Percentiles rank a stretch among this genome's conserved stretches.
Conservation (phyloP, 2,797 vertebrate species). For the Coreius guichenoti region DNA sequence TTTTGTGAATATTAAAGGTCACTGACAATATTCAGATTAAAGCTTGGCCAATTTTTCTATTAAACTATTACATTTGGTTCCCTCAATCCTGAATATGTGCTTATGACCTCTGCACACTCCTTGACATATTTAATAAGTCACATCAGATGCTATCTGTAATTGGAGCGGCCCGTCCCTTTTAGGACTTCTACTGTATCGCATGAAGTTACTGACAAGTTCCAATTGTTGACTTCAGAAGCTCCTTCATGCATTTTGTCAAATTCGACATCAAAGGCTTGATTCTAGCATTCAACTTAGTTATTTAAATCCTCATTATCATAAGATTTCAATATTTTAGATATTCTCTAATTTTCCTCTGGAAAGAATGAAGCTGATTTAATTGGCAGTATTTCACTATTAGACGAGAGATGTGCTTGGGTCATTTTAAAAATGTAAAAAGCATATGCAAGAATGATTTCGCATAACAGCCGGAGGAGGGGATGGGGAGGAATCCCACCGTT, state of each 20-base stretch:
- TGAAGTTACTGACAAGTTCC: slow-evolving; percentile 26
- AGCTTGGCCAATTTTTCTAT: slow-evolving; percentile 31
- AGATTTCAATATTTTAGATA: slow-evolving; percentile 62
- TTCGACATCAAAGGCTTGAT: slow-evolving; percentile 62
- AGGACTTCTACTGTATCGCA: neutral
- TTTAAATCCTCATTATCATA: slow-evolving; percentile 58
- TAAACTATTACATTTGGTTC: slow-evolving; percentile 27
- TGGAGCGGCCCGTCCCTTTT: neutral
- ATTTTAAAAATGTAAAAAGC: slow-evolving; percentile 62
- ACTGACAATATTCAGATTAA: slow-evolving; percentile 45
- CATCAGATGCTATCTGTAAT: slow-evolving; percentile 32
- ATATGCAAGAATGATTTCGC: slow-evolving; percentile 49
- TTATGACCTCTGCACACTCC: neutral
- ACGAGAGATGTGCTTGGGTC: slow-evolving; percentile 55
- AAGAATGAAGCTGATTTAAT: slow-evolving; percentile 59
- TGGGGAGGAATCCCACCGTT: slow-evolving; percentile 42
- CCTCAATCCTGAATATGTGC: neutral
- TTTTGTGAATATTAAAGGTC: slow-evolving; percentile 41
- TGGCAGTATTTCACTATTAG: slow-evolving; percentile 55
- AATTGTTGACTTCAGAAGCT: slow-evolving; percentile 29
- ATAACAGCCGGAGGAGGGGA: slow-evolving; percentile 51
- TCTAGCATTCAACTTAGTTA: slow-evolving; percentile 45
- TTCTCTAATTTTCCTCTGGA: slow-evolving; percentile 58
- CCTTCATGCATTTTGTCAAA: slow-evolving; percentile 56
- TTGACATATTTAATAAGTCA: slow-evolving; percentile 35